phyloP scores from a whole-genome alignment of 1,140 invertebrate species.

The Parasteatoda tepidariorum region DNA sequence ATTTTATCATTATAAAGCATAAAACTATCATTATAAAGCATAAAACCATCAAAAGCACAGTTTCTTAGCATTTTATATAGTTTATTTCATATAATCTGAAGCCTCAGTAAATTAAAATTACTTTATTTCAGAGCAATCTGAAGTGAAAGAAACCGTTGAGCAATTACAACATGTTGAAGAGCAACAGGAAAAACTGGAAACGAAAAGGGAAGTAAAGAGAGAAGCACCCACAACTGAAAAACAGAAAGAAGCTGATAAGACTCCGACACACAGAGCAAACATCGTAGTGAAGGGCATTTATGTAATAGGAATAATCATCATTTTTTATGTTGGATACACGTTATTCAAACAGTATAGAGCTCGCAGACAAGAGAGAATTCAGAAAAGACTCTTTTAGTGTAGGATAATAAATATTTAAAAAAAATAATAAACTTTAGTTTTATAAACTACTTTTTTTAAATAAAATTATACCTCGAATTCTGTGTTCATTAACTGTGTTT shows the following conservation, averaged over 20 bases:
- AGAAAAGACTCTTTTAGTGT: slow-evolving; percentile 36
- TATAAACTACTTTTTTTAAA: too few relatives aligned
- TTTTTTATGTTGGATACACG: slow-evolving; percentile 7
- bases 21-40: too few relatives aligned
- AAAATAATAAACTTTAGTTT: too few relatives aligned
- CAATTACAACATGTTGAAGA: not conserved
- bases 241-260: not conserved
- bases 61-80: too few relatives aligned
- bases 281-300: slow-evolving; percentile 25
- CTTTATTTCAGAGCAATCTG: too few relatives aligned
- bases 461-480: too few relatives aligned
- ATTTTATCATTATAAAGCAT: too few relatives aligned
- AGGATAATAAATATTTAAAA: too few relatives aligned
- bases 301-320: slow-evolving; percentile 9
- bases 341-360: slow-evolving; percentile 21
- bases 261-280: not conserved
- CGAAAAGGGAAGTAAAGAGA: not conserved
- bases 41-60: too few relatives aligned
- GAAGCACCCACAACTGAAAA: not conserved
- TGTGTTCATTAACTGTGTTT: too few relatives aligned
- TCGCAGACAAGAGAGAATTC: slow-evolving; percentile 30
- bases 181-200: not conserved
- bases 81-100: too few relatives aligned
- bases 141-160: not conserved
- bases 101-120: too few relatives aligned